These are phyloP conservation scores for Lycocorax pyrrhopterus DNA, from an alignment of 2,113 vertebrate species.

Conservation along the genomic window DNA sequence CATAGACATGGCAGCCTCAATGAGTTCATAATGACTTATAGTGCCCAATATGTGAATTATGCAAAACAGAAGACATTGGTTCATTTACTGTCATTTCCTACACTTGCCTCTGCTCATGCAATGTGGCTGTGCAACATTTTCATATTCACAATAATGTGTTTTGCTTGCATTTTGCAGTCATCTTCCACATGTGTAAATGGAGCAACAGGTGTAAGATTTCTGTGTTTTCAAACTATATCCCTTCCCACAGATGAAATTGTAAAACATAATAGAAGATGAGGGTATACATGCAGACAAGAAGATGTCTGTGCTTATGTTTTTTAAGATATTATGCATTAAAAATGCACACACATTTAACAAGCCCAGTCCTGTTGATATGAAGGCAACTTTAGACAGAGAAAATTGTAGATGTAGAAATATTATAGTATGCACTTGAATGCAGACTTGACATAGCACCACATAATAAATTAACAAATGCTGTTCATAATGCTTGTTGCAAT, in stretches of 20 bases:
- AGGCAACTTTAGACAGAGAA: neutral
- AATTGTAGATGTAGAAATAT: neutral
- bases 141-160: neutral
- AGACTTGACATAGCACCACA: neutral
- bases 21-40: neutral
- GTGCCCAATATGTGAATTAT: neutral
- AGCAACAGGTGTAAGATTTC: neutral
- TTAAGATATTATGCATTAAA: neutral
- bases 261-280: neutral
- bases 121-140: neutral
- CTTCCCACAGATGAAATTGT: neutral
- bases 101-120: neutral
- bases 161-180: neutral
- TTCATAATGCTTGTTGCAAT: neutral
- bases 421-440: neutral
- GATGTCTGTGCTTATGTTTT: neutral
- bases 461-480: slow-evolving; percentile 1
- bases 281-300: neutral
- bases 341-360: neutral
- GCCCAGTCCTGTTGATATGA: neutral
- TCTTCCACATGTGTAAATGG: neutral
- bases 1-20: neutral
- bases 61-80: neutral
- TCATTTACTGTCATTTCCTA: neutral
- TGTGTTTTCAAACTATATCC: neutral